Evolutionary conservation across 2,888 invertebrate genomes (phyloP).

Genomic region (Crematogaster levior): DNA sequence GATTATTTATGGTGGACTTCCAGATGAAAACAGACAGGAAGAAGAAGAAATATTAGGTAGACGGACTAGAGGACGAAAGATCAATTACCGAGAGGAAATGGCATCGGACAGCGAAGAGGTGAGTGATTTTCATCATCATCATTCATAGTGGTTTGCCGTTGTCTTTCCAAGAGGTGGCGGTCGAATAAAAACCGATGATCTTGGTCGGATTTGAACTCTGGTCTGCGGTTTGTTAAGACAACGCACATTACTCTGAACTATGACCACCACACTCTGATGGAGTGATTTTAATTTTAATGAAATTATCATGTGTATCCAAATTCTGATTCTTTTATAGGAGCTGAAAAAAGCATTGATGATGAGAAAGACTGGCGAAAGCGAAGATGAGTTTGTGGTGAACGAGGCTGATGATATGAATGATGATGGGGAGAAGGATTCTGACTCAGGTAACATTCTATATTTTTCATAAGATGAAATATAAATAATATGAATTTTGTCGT

Average conservation of each 20-base stretch:
- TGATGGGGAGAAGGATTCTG: conserved; percentile 84
- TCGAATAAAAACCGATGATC: too few species aligned
- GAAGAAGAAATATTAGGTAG: conserved; percentile 89
- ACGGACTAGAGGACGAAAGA: conserved; percentile 91
- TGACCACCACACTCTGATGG: too few species aligned
- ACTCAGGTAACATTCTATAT: conserved; percentile 79
- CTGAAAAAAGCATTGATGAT: conserved; percentile 82
- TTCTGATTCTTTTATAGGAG: conserved; percentile 79
- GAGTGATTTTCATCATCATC: conserved; percentile 67
- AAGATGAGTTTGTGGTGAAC: conserved; percentile 86
- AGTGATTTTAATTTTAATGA: conserved; percentile 19
- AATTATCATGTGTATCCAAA: not conserved
- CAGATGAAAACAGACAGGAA: conserved; percentile 79
- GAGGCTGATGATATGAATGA: conserved; percentile 86
- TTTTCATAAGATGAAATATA: not conserved
- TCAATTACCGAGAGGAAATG: conserved; percentile 92
- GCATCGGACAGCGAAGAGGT: conserved; percentile 92
- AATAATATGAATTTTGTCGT: not conserved
- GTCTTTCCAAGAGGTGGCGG: too few species aligned
- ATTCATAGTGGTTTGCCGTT: too few species aligned
- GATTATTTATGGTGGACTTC: conserved; percentile 85
- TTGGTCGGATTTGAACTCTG: too few species aligned
- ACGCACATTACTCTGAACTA: too few species aligned
- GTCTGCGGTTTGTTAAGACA: too few species aligned
- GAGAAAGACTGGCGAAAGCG: conserved; percentile 86